phyloP scores from a whole-genome alignment of 2,797 vertebrate genomes.

The Crax fasciolata region DNA sequence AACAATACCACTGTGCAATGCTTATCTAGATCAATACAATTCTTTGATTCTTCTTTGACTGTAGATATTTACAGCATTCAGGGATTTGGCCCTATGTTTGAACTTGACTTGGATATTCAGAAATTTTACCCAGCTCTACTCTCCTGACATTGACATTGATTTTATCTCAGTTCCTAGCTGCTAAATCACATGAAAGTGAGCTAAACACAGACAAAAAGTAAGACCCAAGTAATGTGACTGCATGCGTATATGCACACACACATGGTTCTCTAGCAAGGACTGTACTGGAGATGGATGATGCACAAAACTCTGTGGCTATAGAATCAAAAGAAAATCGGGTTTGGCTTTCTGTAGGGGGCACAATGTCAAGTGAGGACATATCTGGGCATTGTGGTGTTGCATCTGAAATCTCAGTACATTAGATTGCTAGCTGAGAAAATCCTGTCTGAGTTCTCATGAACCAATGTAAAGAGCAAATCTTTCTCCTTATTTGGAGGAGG shows the following conservation, averaged over 20 bases:
- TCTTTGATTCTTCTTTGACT: background rate
- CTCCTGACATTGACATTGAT: background rate
- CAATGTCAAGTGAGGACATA: background rate
- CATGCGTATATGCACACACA: accelerated
- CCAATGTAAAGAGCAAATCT: background rate
- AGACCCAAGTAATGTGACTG: accelerated
- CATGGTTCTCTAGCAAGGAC: background rate
- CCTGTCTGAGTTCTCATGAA: background rate
- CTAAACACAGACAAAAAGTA: background rate
- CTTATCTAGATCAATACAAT: background rate
- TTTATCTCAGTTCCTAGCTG: background rate
- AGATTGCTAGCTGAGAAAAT: background rate
- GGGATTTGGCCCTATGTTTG: background rate
- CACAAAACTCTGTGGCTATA: background rate
- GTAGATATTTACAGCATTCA: background rate
- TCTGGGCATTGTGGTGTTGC: background rate
- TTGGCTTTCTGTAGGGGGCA: background rate
- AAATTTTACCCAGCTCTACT: background rate
- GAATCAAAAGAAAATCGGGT: background rate
- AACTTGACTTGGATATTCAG: background rate
- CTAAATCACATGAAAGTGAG: background rate
- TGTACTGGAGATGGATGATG: too few relatives aligned
- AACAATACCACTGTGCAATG: background rate
- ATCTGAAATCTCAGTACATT: background rate
- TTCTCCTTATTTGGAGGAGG: background rate